phyloP scores from a whole-genome alignment of 2,113 vertebrate genomes.

The Zosterops japonicus region DNA sequence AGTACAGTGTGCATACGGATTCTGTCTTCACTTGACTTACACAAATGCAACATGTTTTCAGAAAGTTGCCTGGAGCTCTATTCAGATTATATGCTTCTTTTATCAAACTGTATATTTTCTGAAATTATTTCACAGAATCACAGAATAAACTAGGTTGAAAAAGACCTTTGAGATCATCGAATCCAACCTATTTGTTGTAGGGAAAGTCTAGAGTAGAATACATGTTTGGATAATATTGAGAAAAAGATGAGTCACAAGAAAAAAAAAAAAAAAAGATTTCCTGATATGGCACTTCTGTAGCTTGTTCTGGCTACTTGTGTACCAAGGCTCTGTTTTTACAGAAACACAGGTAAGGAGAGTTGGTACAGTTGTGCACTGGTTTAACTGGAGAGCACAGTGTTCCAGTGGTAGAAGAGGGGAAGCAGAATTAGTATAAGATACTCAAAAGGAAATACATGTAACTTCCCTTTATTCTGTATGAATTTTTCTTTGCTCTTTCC shows the following conservation, averaged over 20 bases:
- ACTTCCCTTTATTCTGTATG: constrained; percentile 63
- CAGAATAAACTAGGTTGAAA: background rate
- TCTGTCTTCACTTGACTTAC: background rate
- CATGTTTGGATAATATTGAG: background rate
- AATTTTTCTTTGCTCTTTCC: constrained; percentile 58
- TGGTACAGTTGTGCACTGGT: background rate
- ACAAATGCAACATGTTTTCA: background rate
- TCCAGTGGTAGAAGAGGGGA: constrained; percentile 48
- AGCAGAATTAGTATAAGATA: constrained; percentile 5
- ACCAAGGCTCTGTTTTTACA: constrained; percentile 4
- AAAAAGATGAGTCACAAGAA: background rate
- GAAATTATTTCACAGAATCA: background rate
- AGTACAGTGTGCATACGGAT: background rate
- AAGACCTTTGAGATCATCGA: background rate
- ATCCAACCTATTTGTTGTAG: background rate
- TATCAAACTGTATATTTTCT: background rate
- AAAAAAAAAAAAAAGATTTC: background rate
- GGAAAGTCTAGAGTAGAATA: background rate
- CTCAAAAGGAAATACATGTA: constrained; percentile 54
- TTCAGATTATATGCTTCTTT: background rate
- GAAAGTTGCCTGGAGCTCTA: background rate
- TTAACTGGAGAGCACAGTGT: background rate
- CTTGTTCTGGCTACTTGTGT: background rate
- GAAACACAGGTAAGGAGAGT: background rate
- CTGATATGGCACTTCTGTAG: background rate